Percentiles rank a stretch among this genome's conserved stretches.
These are phyloP conservation scores for Thamnaconus septentrionalis DNA, from an alignment of 2,113 vertebrate genomes.

Conservation along the genomic window DNA sequence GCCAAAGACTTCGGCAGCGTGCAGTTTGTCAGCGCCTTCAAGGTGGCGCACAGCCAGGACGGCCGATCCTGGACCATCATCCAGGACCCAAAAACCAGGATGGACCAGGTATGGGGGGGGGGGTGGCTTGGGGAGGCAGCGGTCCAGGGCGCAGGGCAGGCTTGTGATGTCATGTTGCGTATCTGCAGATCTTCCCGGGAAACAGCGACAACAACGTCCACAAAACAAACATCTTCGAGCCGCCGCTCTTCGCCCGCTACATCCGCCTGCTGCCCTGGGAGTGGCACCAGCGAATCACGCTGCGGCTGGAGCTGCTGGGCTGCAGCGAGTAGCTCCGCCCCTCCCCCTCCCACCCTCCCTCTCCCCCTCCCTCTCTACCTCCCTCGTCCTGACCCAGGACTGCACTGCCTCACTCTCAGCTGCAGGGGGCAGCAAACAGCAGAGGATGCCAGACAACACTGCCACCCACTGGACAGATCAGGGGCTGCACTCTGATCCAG, in stretches of 20 bases:
- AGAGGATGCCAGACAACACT: constrained; percentile 4
- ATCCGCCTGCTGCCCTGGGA: constrained; percentile 89
- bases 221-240: constrained; percentile 90
- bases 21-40: constrained; percentile 90
- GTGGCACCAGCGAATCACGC: constrained; percentile 94
- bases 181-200: constrained; percentile 84
- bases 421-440: constrained; percentile 69
- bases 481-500: constrained; percentile 33
- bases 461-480: too few species aligned
- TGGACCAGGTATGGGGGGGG: constrained; percentile 76
- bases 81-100: constrained; percentile 71
- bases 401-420: constrained; percentile 71
- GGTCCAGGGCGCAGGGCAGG: too few species aligned
- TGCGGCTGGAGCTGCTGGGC: constrained; percentile 93
- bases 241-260: constrained; percentile 80
- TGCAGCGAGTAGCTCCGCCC: constrained; percentile 78
- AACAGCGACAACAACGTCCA: constrained; percentile 94
- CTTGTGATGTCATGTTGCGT: not conserved
- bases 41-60: constrained; percentile 85
- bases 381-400: constrained; percentile 51
- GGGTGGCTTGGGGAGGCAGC: too few species aligned
- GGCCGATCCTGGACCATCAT: constrained; percentile 82
- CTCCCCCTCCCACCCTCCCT: constrained; percentile 10
- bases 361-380: not conserved
- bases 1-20: constrained; percentile 93